Conservation (phyloP, 2,888 invertebrate species). For the Volucella inflata region DNA sequence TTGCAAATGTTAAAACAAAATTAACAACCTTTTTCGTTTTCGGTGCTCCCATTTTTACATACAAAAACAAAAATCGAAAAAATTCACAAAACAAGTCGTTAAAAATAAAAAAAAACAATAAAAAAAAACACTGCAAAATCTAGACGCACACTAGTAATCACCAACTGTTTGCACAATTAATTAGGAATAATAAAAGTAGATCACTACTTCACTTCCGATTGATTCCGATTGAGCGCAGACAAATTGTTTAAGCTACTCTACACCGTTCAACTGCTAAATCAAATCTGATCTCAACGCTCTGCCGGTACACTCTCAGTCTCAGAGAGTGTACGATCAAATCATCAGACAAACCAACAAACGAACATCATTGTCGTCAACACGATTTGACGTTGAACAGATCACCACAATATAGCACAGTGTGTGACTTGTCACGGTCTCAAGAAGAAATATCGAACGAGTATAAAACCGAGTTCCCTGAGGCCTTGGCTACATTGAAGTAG, state of each 20-base stretch:
- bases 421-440: conserved; percentile 9
- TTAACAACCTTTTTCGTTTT: conserved; percentile 70
- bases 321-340: conserved; percentile 18
- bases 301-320: conserved; percentile 8
- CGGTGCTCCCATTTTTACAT: conserved; percentile 69
- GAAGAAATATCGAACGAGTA: not conserved
- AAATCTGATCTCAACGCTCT: conserved; percentile 65
- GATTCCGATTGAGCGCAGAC: conserved; percentile 37
- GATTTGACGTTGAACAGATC: conserved; percentile 39
- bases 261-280: conserved; percentile 60
- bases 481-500: not conserved
- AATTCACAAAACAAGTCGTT: not conserved
- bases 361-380: conserved; percentile 29
- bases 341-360: conserved; percentile 31
- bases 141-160: conserved; percentile 14
- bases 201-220: conserved; percentile 70
- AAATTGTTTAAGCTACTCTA: conserved; percentile 35
- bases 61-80: not conserved
- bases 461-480: conserved; percentile 8
- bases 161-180: conserved; percentile 43
- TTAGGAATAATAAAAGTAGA: conserved; percentile 41
- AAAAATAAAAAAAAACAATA: conserved; percentile 13
- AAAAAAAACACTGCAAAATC: conserved; percentile 7
- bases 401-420: conserved; percentile 44
- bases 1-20: conserved; percentile 16